phyloP scores from a whole-genome alignment of 2,113 vertebrate genomes.

The Antechinus stuartii region DNA sequence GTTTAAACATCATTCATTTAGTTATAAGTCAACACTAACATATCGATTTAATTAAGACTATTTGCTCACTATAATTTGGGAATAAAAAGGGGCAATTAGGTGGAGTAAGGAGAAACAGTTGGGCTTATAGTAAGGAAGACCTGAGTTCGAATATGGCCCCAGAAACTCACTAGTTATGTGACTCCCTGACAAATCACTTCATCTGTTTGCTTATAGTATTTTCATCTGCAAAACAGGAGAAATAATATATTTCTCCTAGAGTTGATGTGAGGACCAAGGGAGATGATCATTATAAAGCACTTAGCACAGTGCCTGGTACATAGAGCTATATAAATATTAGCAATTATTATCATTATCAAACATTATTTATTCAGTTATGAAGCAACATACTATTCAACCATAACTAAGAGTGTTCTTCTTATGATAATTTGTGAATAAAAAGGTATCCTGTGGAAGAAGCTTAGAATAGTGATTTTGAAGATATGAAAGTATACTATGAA shows the following conservation, averaged over 20 bases:
- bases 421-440: background rate
- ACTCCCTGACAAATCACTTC: background rate
- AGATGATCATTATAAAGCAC: background rate
- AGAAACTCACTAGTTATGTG: background rate
- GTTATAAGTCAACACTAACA: background rate
- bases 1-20: background rate
- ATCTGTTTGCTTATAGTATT: background rate
- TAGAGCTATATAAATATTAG: background rate
- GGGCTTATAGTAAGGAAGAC: background rate
- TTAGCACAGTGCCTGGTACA: background rate
- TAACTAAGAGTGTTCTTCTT: background rate
- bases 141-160: background rate
- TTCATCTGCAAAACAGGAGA: background rate
- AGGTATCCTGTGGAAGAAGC: background rate
- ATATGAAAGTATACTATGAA: background rate
- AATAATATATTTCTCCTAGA: background rate
- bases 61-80: background rate
- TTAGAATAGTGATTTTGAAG: background rate
- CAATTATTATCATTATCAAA: background rate
- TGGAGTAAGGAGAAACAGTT: background rate
- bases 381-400: background rate
- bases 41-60: background rate
- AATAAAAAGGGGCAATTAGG: background rate
- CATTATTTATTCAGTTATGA: background rate
- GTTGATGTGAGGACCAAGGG: background rate